Conservation (phyloP, 1,140 invertebrate genomes). For the Apis mellifera region DNA sequence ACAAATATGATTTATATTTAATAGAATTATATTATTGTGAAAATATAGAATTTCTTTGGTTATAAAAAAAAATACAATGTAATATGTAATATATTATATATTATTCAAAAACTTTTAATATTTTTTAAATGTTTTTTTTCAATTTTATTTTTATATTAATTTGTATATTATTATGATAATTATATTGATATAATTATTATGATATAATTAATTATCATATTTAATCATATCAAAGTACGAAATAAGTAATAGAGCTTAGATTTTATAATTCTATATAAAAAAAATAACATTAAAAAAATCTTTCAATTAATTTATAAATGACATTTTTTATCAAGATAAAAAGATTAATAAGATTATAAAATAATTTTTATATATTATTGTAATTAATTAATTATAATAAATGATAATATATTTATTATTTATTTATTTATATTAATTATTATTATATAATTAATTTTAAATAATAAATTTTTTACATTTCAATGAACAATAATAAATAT, state of each 20-base stretch:
- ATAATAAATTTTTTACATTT: neutral
- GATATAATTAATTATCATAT: neutral
- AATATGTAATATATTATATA: too few relatives aligned
- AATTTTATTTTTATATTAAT: neutral
- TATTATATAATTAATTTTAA: neutral
- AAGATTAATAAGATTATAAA: neutral
- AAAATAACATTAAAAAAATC: neutral
- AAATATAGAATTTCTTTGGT: neutral
- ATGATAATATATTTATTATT: neutral
- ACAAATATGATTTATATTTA: neutral
- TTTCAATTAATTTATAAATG: neutral
- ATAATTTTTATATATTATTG: neutral
- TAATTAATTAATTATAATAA: neutral
- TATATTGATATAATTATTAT: neutral
- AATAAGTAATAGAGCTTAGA: neutral
- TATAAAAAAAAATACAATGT: neutral
- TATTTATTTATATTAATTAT: neutral
- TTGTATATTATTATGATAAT: neutral
- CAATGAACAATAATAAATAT: neutral
- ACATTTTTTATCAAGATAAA: neutral
- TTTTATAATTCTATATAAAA: neutral
- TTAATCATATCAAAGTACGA: neutral
- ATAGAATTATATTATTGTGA: neutral
- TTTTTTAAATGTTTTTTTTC: neutral
- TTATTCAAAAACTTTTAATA: too few relatives aligned